Conservation (phyloP, 2,888 invertebrate species). For the Neoascia interrupta region DNA sequence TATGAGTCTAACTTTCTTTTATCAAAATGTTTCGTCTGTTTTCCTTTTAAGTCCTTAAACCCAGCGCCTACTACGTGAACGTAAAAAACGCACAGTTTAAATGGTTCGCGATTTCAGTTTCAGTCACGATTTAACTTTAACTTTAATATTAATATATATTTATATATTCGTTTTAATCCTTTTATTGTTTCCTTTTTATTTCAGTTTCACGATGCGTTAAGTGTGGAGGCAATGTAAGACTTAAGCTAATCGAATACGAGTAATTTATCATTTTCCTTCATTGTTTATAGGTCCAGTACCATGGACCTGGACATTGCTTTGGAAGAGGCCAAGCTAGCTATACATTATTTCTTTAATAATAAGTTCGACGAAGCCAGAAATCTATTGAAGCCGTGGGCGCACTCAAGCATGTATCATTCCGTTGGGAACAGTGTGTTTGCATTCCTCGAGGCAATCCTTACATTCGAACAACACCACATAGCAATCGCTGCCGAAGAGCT, state of each 20-base stretch:
- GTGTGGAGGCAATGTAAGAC: constrained; percentile 50
- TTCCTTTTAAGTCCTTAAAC: too few species aligned
- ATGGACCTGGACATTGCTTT: constrained; percentile 81
- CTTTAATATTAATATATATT: too few species aligned
- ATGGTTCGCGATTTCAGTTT: too few species aligned
- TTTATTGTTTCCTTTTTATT: too few species aligned
- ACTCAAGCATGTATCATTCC: constrained; percentile 94
- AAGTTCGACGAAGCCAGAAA: constrained; percentile 90
- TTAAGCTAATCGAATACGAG: neutral
- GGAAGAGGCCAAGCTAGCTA: constrained; percentile 88
- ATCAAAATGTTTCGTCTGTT: too few species aligned
- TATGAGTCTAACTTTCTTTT: too few species aligned
- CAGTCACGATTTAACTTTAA: too few species aligned
- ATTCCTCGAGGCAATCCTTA: constrained; percentile 95
- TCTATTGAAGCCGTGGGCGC: constrained; percentile 89
- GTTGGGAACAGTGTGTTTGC: constrained; percentile 92
- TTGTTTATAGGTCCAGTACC: constrained; percentile 32
- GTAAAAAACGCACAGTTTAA: too few species aligned
- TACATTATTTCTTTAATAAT: constrained; percentile 96
- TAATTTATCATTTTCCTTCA: neutral
- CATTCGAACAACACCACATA: constrained; percentile 91
- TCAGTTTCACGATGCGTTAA: constrained; percentile 58
- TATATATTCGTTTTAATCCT: too few species aligned
- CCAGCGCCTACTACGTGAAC: too few species aligned
- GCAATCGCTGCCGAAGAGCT: constrained; percentile 86